Conservation (phyloP, 2,113 vertebrate genomes). For the Chaenocephalus aceratus region DNA sequence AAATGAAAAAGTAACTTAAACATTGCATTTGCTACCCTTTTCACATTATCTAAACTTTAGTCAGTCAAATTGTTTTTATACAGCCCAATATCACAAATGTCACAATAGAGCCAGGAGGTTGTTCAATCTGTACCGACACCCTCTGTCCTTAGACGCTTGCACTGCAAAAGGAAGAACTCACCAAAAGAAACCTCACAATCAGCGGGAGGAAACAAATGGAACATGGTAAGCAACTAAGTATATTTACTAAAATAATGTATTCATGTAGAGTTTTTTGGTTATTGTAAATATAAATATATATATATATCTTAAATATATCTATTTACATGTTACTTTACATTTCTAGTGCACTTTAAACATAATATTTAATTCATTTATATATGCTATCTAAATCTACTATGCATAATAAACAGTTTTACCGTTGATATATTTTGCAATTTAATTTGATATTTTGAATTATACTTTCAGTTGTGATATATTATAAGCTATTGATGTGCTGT, state of each 20-base stretch:
- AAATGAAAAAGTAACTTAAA: neutral
- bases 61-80: neutral
- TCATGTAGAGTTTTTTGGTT: neutral
- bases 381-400: neutral
- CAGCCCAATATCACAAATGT: too few species aligned
- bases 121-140: neutral
- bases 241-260: neutral
- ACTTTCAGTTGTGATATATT: neutral
- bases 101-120: too few species aligned
- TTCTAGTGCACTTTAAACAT: neutral
- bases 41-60: neutral
- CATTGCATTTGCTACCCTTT: neutral
- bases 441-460: neutral
- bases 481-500: neutral
- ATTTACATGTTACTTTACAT: neutral
- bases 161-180: too few species aligned
- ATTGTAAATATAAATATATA: neutral
- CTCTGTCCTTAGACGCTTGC: too few species aligned
- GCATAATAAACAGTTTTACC: neutral
- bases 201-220: neutral
- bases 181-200: too few species aligned
- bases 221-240: neutral
- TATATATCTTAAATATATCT: neutral
- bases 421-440: neutral
- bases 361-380: too few species aligned